Percentiles rank a stretch among this genome's conserved stretches.
These are phyloP conservation scores for Sitta carolinensis DNA, from an alignment of 2,797 vertebrate genomes.

Conservation along the genomic window DNA sequence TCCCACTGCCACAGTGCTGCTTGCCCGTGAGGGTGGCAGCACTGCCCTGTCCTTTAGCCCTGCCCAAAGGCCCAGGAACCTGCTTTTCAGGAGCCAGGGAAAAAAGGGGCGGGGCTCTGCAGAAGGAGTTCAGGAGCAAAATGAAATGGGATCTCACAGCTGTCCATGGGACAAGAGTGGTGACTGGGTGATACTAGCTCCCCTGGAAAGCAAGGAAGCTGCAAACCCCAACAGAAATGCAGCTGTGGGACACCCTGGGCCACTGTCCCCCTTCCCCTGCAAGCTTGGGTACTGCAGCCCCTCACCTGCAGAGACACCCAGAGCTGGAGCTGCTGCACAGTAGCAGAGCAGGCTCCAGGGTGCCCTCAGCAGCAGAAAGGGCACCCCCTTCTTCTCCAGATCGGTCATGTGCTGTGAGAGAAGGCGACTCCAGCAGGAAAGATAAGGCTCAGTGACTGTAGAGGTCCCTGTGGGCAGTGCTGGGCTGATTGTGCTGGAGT, in stretches of 20 bases:
- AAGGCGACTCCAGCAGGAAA: not conserved
- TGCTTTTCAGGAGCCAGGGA: not conserved
- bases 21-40: not conserved
- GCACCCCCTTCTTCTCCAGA: constrained; percentile 48
- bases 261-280: not conserved
- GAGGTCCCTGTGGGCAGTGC: not conserved
- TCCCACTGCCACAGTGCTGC: not conserved
- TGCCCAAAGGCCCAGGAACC: not conserved
- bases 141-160: too few species aligned
- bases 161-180: not conserved
- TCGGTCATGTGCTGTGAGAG: constrained; percentile 55
- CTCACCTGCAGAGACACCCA: not conserved
- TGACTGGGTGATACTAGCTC: not conserved
- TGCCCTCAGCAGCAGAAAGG: constrained; percentile 75
- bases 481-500: not conserved
- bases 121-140: not conserved
- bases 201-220: not conserved
- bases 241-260: not conserved
- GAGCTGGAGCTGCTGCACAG: not conserved
- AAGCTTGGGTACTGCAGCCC: not conserved
- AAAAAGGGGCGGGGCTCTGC: not conserved
- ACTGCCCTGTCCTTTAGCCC: not conserved
- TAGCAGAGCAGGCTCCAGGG: constrained; percentile 54
- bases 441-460: not conserved
- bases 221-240: not conserved